A percentile compares a stretch with the other conserved stretches of the same genome.
Evolutionary conservation across 1,140 invertebrate genomes (phyloP).

Genomic region (Drosophila sp.): DNA sequence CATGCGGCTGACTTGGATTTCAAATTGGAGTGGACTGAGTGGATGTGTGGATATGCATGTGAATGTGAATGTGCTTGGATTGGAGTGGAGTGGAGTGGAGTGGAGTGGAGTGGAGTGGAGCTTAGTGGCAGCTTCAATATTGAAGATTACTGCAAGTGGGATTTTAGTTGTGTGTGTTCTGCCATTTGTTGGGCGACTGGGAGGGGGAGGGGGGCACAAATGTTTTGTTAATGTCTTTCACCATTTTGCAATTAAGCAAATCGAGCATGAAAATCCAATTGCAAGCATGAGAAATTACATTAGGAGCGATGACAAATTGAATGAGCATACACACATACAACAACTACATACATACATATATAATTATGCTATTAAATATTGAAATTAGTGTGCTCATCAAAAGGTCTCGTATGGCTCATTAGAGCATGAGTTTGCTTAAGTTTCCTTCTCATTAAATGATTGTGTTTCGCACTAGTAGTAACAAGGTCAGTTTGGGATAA

Average conservation of each 20-base stretch:
- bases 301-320: constrained; percentile 23
- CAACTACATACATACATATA: not conserved
- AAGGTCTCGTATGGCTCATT: not conserved
- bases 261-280: constrained; percentile 22
- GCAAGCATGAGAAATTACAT: constrained; percentile 36
- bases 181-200: too few species aligned
- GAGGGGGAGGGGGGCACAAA: constrained; percentile 4
- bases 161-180: not conserved
- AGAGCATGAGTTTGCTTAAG: not conserved
- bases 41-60: constrained; percentile 6
- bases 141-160: constrained; percentile 6
- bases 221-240: constrained; percentile 31
- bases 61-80: not conserved
- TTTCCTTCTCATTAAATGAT: constrained; percentile 2
- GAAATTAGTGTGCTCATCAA: not conserved
- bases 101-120: not conserved
- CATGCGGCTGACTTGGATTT: constrained; percentile 31
- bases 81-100: not conserved
- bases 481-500: not conserved
- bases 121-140: constrained; percentile 10
- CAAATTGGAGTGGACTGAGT: not conserved
- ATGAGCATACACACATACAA: constrained; percentile 6
- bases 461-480: not conserved
- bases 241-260: constrained; percentile 37
- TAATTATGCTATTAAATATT: constrained; percentile 24